Conservation (phyloP, 2,888 invertebrate species). For the Cosmia trapezina region DNA sequence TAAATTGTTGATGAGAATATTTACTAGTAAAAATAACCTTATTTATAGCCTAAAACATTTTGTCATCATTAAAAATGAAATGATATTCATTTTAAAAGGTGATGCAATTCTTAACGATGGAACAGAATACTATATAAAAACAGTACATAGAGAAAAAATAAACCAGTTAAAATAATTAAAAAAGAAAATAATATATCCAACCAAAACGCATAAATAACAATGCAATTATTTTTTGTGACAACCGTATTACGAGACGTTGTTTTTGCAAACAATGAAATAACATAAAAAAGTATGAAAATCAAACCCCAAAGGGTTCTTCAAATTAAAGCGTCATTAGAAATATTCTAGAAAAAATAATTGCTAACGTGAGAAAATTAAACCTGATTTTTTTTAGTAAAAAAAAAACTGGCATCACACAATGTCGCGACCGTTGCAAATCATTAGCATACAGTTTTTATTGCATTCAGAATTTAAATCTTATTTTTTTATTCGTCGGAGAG, state of each 20-base stretch:
- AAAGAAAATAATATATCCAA: slow-evolving; percentile 72
- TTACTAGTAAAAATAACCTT: neutral
- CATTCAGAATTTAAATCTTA: slow-evolving; percentile 71
- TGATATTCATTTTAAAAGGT: neutral
- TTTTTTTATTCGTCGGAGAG: slow-evolving; percentile 68
- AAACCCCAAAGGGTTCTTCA: slow-evolving; percentile 90
- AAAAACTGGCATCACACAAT: slow-evolving; percentile 77
- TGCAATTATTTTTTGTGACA: slow-evolving; percentile 89
- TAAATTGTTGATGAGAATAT: neutral
- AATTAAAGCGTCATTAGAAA: slow-evolving; percentile 90
- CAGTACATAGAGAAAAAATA: neutral
- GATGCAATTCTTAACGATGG: neutral
- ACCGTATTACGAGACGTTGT: slow-evolving; percentile 89
- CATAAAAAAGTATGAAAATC: slow-evolving; percentile 82
- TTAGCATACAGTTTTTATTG: slow-evolving; percentile 82
- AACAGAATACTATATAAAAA: neutral
- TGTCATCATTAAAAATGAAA: neutral
- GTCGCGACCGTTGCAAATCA: slow-evolving; percentile 83
- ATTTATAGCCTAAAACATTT: neutral
- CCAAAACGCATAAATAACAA: slow-evolving; percentile 84
- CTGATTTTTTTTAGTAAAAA: slow-evolving; percentile 72
- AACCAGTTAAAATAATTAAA: slow-evolving; percentile 30
- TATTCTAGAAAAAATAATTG: slow-evolving; percentile 79
- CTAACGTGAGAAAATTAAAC: slow-evolving; percentile 90
- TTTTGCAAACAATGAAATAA: slow-evolving; percentile 84